Evolutionary conservation across 2,113 vertebrate genomes (phyloP).

Genomic region (Cyanoramphus novaezelandiae): DNA sequence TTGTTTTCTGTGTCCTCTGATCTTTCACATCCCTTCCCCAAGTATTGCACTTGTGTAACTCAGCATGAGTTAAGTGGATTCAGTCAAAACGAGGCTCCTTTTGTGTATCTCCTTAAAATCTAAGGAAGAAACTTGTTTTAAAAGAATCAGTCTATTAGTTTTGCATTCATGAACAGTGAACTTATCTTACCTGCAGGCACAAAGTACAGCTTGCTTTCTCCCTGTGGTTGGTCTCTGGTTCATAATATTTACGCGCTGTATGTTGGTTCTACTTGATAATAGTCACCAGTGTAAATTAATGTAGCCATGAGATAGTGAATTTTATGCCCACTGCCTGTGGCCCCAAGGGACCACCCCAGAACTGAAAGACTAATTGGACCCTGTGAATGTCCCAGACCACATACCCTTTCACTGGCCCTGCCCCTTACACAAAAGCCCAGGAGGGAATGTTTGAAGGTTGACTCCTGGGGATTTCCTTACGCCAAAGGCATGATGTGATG

Average conservation of each 20-base stretch:
- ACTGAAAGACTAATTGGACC: neutral
- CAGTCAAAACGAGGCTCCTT: neutral
- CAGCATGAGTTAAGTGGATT: neutral
- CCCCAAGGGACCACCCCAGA: neutral
- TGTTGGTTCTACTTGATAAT: neutral
- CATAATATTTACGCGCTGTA: neutral
- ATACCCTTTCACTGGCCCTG: neutral
- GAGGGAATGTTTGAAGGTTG: neutral
- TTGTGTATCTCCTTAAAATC: neutral
- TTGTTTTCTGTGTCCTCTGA: neutral
- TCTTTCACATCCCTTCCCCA: neutral
- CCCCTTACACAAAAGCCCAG: neutral
- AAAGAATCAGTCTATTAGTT: neutral
- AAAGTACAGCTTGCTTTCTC: neutral
- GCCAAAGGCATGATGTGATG: neutral
- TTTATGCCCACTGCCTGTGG: neutral
- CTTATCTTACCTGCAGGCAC: neutral
- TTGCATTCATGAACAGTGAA: neutral
- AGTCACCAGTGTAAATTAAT: neutral
- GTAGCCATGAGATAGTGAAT: neutral
- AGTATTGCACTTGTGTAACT: neutral
- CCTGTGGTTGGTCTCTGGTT: neutral
- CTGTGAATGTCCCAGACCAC: neutral
- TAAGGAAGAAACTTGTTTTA: neutral
- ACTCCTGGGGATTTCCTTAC: conserved; percentile 8